Evolutionary conservation across 2,888 invertebrate species (phyloP).

Genomic region (Furcula furcula): DNA sequence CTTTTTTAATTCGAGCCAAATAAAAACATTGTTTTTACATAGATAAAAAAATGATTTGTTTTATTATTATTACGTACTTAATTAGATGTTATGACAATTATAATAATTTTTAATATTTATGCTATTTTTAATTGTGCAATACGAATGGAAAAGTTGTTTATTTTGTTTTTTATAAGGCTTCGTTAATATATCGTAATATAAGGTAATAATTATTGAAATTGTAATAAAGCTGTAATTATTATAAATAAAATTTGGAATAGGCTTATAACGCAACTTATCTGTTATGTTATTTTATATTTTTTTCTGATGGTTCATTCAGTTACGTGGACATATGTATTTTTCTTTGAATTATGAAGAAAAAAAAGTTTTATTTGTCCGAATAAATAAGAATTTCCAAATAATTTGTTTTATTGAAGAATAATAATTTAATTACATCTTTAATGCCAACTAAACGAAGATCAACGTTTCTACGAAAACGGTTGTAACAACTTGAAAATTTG

Average conservation of each 20-base stretch:
- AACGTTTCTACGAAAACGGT: too few species aligned
- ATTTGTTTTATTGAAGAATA: constrained; percentile 49
- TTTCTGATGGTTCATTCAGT: constrained; percentile 40
- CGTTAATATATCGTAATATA: constrained; percentile 37
- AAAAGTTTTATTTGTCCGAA: constrained; percentile 71
- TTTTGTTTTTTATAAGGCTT: constrained; percentile 59
- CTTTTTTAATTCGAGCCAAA: constrained; percentile 44
- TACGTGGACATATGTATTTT: constrained; percentile 44
- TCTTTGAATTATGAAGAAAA: constrained; percentile 56
- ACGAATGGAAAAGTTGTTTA: constrained; percentile 64
- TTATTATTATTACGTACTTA: constrained; percentile 44
- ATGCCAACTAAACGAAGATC: too few species aligned
- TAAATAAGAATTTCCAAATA: constrained; percentile 72
- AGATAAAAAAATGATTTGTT: constrained; percentile 38
- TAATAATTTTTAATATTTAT: constrained; percentile 63
- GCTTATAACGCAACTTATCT: constrained; percentile 68
- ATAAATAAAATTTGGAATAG: constrained; percentile 54
- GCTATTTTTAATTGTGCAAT: constrained; percentile 74
- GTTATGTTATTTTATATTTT: constrained; percentile 60
- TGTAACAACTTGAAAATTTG: too few species aligned
- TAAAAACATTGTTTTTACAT: constrained; percentile 38
- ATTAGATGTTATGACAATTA: constrained; percentile 31
- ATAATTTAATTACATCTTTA: too few species aligned
- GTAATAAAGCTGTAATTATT: constrained; percentile 74
- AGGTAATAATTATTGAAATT: constrained; percentile 59